Percentiles rank a stretch among this genome's conserved stretches.
Conservation (phyloP, 2,113 vertebrate genomes). For the Myrmophylax atrothorax region DNA sequence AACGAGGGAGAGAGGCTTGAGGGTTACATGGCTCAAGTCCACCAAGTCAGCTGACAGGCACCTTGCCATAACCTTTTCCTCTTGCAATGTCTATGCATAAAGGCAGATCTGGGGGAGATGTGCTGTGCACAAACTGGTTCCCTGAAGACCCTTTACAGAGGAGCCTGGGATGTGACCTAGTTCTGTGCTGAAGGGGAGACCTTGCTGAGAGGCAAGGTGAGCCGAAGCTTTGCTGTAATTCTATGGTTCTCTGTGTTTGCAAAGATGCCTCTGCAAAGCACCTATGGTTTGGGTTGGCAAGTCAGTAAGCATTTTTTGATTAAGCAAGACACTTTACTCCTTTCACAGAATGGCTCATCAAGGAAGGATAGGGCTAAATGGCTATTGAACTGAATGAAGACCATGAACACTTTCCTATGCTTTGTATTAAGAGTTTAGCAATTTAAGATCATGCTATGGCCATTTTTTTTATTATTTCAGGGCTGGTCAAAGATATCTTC, state of each 20-base stretch:
- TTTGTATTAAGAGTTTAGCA: background rate
- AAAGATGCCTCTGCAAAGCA: background rate
- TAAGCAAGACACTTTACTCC: background rate
- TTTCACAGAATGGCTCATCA: background rate
- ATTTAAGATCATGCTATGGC: background rate
- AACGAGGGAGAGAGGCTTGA: background rate
- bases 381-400: background rate
- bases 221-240: background rate
- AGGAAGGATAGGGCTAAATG: background rate
- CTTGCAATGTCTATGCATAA: background rate
- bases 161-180: background rate
- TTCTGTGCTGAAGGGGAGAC: background rate
- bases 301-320: background rate
- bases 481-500: background rate
- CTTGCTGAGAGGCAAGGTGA: background rate
- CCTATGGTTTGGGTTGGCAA: background rate
- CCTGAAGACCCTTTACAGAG: background rate
- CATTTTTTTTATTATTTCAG: background rate
- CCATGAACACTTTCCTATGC: rapidly evolving
- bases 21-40: background rate
- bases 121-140: background rate
- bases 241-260: rapidly evolving
- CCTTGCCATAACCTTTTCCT: background rate
- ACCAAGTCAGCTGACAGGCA: background rate
- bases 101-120: background rate